Base-by-base conservation (phyloP, 2,888 invertebrate genomes). In the Lycophotia porphyrea region DNA sequence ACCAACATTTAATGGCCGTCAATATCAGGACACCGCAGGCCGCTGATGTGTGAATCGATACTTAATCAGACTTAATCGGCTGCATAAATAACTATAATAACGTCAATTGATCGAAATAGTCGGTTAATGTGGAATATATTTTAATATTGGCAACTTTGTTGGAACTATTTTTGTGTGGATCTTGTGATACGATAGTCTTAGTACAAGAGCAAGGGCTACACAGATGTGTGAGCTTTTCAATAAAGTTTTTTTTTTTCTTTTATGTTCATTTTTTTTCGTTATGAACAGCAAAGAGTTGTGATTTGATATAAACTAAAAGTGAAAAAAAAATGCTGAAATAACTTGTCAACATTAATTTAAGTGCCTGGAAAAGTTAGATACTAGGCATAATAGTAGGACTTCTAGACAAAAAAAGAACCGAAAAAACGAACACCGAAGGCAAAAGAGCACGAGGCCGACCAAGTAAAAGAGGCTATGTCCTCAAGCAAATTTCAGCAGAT, bases 61-160 rank as follows among this genome's bases (percentile, higher is more conserved):
- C 87, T 87, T 88, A 81, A 88, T 86, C 82, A 88, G 71, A 80
- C 80, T 78, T 80, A 86, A 88, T 87, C 81, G 84, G 63, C 58
- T 81, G 74, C 74, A 77, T 80, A 83, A 83, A 88, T 86, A 83
- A 88, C 83, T 81, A 71, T 81, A 79, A 74, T 78, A 78, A 85
- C 70, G 66, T 66, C 71, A 76, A 80, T 76, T 82, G 75, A 39
- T 65, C 58, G 47, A 76, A 85, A 82, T 80, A 80, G 63, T 66
- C 47, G 39, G 27, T 49, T 81, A 76, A 74, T 80, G 76, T 55
- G 1, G 61, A 52, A 69, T 55, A 27, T 65, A 75, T 78, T 84
- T 82, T 71, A 74, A 76, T 75, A 74, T 68, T 79, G 65, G 71
- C 31, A 49, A 74, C 58, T 58, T 64, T 78, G 13, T 68, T 21